Percentiles rank a stretch among this genome's conserved stretches.
phyloP scores from a whole-genome alignment of 2,113 vertebrate genomes.

The Erpornis zantholeuca region DNA sequence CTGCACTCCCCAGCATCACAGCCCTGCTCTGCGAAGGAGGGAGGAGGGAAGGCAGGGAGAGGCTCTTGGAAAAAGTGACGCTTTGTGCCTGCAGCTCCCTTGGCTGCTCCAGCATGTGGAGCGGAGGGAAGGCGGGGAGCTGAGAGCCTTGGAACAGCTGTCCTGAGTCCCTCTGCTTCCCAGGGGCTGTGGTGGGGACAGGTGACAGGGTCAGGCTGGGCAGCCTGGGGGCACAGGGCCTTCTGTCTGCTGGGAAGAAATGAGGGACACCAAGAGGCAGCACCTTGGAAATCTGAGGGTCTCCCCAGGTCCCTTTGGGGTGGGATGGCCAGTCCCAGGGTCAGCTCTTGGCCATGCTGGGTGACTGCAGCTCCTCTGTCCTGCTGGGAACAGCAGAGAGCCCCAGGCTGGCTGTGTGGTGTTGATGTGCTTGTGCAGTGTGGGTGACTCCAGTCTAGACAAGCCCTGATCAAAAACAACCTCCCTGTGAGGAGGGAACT shows the following conservation, averaged over 20 bases:
- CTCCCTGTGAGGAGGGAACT: neutral
- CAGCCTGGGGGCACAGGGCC: neutral
- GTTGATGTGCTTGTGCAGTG: neutral
- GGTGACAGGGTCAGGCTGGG: neutral
- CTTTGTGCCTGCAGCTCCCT: constrained; percentile 13
- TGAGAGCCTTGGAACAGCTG: neutral
- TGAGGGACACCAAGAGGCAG: fast-evolving
- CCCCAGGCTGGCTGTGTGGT: neutral
- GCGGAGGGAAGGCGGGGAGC: neutral
- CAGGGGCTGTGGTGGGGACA: neutral
- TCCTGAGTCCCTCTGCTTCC: fast-evolving
- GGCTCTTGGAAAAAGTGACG: constrained; percentile 44
- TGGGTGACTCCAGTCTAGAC: constrained; percentile 27
- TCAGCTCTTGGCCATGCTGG: fast-evolving
- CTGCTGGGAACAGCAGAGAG: neutral
- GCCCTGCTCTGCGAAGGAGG: neutral
- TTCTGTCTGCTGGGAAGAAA: neutral
- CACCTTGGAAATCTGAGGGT: neutral
- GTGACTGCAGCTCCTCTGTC: neutral
- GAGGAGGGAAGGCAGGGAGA: neutral
- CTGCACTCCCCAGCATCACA: fast-evolving
- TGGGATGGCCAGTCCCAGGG: neutral
- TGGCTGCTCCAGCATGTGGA: neutral
- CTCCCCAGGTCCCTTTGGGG: fast-evolving
- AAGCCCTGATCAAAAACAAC: constrained; percentile 34